Base-by-base conservation (phyloP, 53 echinoderm and acorn worm species). In the Echinarachnius parma region DNA sequence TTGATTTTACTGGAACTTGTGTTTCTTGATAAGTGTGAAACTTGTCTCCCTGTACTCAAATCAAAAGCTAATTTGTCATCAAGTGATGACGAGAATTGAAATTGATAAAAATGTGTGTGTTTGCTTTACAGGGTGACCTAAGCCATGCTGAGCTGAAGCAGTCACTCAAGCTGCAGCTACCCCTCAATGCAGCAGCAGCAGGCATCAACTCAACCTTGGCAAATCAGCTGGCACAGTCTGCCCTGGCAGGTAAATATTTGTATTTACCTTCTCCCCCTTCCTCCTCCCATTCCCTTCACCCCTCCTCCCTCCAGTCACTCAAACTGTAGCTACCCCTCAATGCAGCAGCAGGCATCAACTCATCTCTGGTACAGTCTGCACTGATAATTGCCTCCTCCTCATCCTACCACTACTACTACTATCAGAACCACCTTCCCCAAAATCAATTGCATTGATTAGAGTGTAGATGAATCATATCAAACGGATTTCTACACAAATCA, bases 141-240 rank as follows among this genome's bases (percentile, higher is more conserved):
- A 61, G 61, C 25, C 69, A 68, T 56, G 9, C 36, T 30, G 86
- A 86, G 53, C 34, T 52, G 68, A 77, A 61, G 67, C 52, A 61
- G 50, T 27, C 86, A 32, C 77, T 86, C 44, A 81, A 77, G 28
- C 52, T 86, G 28, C 68, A 81, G 34, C 66, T 80, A 16, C 59
- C 74, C 22, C 7, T 86, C 34, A 80, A 64, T 45, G 29, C 49
- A 4, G 66, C 75, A 4, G 34, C 82, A 30, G 47, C 82, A 28
- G 49, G 49, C 18, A 67, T 67, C 33, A 67, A 19, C 67, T 32
- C 31, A 28, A 20, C 67, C 49, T 32, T 67, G 29, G 48, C 64
- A 26, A 64, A 64, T 46, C 64, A 64, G 64, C 64, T 64, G 3
- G 39, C 64, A 15, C 64, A 64, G 46, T 46, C 67, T 2, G 67